These are phyloP conservation scores for Saccopteryx bilineata DNA, from an alignment of 2,113 vertebrate species.

Conservation along the genomic window DNA sequence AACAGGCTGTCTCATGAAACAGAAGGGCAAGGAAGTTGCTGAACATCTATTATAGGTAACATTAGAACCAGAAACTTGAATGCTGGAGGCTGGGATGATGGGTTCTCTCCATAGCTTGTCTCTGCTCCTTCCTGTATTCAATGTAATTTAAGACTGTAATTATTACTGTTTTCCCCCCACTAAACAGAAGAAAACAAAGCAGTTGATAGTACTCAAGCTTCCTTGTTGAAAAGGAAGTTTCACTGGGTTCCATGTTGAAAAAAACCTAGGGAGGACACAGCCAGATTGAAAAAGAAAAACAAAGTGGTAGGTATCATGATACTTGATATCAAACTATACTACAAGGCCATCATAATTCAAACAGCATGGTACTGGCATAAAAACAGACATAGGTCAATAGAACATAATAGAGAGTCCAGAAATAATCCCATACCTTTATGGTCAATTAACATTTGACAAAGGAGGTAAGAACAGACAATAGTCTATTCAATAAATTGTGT, in stretches of 20 bases:
- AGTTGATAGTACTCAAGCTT: not conserved
- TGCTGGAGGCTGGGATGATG: not conserved
- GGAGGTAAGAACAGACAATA: not conserved
- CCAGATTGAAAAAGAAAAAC: not conserved
- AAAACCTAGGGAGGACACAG: not conserved
- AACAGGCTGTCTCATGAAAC: not conserved
- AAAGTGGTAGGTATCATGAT: not conserved
- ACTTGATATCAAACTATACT: not conserved
- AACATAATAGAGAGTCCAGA: not conserved
- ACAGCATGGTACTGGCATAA: not conserved
- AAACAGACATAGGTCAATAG: not conserved
- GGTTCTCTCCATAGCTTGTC: not conserved
- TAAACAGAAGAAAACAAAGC: slow-evolving; percentile 3
- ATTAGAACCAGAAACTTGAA: not conserved
- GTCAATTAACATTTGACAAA: not conserved
- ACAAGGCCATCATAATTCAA: not conserved
- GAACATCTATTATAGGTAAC: not conserved
- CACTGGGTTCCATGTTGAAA: not conserved
- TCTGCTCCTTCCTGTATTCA: not conserved
- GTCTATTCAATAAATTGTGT: not conserved
- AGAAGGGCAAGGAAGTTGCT: not conserved
- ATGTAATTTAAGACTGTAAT: not conserved
- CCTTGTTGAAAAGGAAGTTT: not conserved
- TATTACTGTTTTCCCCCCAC: not conserved
- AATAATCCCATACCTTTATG: not conserved